Evolutionary conservation across 2,888 invertebrate species (phyloP), one percentile per base, ranked within the genome.

Genomic region (Peribatodes rhomboidaria): DNA sequence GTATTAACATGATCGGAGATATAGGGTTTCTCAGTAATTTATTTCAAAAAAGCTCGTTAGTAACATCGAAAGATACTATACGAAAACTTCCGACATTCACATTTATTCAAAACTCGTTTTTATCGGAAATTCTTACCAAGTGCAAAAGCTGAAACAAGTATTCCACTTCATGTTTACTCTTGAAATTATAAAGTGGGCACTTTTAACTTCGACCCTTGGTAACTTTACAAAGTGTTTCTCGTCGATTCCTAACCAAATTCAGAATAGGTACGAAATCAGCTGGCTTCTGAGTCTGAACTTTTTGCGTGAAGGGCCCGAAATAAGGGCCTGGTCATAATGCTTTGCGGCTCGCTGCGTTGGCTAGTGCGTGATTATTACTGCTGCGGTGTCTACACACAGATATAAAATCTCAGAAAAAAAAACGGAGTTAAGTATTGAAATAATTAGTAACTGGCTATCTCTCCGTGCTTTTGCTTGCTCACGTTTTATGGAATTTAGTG

Each of bases 241-340:
- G 27, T 33, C 52, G 14, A 53, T 52, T 44, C 35, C 52, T 22
- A 53, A 44, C 49, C 35, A 60, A 53, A 53, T 33, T 46, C 22
- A 14, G 20, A 47, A 22, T 47, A 37, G 47, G 27, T 55, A 57
- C 37, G 44, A 46, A 56, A 56, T 60, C 50, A 33, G 14, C 56
- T 57, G 54, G 56, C 60, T 63, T 69, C 55, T 67, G 57, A 62
- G 54, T 46, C 61, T 58, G 54, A 66, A 68, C 52, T 64, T 62
- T 50, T 20, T 61, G 22, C 18, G 13, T n/a, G 41, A 16, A 41
- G 41, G 41, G 16, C 9, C 18, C 4, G 27, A 13, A n/a, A 16
- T 41, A 16, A 41, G 41, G 41, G 16, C 18, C 18, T 2, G n/a
- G 37, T 6, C 37, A 37, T n/a, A 2, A 14, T 37, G 6, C n/a